phyloP scores from a whole-genome alignment of 1,140 invertebrate species.

The Pseudomyrmex dendroicus region DNA sequence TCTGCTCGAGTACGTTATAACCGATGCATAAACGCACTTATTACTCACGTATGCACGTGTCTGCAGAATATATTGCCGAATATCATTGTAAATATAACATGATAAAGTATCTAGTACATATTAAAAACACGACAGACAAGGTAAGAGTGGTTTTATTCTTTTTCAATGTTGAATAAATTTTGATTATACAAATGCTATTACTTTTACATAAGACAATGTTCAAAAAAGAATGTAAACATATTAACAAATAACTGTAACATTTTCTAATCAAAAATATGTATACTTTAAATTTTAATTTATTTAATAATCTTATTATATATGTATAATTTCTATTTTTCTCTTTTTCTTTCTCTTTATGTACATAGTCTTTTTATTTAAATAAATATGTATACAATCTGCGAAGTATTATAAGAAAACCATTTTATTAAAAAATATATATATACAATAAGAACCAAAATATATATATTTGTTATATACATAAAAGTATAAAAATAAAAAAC shows the following conservation, averaged over 20 bases:
- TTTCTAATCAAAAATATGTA: not conserved
- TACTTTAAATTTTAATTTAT: not conserved
- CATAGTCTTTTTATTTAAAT: no score
- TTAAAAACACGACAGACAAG: not conserved
- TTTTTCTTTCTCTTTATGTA: no score
- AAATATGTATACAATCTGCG: no score
- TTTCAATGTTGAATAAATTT: conserved; percentile 5
- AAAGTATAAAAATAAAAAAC: not conserved
- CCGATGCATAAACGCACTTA: conserved; percentile 26
- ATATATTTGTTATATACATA: no score
- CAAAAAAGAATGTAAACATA: not conserved
- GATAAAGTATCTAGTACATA: conserved; percentile 20
- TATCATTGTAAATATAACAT: conserved; percentile 41
- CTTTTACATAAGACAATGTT: no score
- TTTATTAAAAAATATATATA: no score
- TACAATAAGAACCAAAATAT: no score
- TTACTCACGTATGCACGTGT: conserved; percentile 35
- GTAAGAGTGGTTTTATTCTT: not conserved
- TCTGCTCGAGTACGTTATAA: conserved; percentile 11
- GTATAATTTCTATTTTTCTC: no score
- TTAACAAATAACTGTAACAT: not conserved
- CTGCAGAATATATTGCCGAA: conserved; percentile 27
- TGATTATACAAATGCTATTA: no score
- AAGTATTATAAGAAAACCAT: no score
- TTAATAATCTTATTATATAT: no score